These are phyloP conservation scores for Propithecus deckenii DNA, from an alignment of 2,797 vertebrate genomes.

Conservation along the genomic window DNA sequence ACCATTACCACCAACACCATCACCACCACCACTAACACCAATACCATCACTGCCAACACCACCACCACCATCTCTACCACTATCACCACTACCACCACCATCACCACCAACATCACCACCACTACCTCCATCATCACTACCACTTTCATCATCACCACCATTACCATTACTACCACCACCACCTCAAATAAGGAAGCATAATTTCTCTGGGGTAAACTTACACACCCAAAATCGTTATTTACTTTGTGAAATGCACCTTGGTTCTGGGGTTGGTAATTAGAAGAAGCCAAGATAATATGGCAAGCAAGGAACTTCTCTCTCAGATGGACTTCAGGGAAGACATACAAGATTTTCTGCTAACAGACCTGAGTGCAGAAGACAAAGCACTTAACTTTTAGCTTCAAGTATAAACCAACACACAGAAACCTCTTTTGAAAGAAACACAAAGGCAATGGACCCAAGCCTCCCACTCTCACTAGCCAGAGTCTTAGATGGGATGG, in stretches of 20 bases:
- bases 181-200: not conserved
- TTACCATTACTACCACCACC: not conserved
- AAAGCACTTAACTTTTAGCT: not conserved
- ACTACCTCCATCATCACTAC: too few relatives aligned
- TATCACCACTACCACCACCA: too few relatives aligned
- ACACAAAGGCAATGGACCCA: not conserved
- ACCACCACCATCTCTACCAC: not conserved
- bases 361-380: not conserved
- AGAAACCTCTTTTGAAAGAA: conserved; percentile 21
- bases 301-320: not conserved
- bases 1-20: not conserved
- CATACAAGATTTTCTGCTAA: not conserved
- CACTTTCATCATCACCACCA: not conserved
- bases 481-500: not conserved
- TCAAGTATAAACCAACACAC: not conserved
- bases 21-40: too few relatives aligned
- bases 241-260: not conserved
- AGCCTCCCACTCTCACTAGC: not conserved
- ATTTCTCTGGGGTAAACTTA: not conserved
- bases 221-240: not conserved
- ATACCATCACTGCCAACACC: too few relatives aligned
- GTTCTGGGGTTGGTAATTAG: not conserved
- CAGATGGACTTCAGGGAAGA: not conserved
- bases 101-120: fast-evolving
- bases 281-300: not conserved